These are phyloP conservation scores for Gryllus bimaculatus DNA, from an alignment of 1,140 invertebrate genomes.

Conservation along the genomic window DNA sequence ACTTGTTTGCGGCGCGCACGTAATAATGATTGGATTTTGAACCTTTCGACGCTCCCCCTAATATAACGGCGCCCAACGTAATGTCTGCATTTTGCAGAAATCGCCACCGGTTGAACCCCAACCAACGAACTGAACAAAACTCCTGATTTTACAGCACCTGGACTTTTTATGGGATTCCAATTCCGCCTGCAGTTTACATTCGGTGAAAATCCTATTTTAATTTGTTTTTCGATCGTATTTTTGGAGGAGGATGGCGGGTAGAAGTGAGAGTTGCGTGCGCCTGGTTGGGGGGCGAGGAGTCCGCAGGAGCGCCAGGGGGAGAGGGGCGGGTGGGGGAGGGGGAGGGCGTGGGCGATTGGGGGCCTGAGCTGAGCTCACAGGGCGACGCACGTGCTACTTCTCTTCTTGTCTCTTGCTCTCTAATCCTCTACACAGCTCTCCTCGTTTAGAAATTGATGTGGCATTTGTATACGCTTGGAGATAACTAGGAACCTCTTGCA, in stretches of 20 bases:
- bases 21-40: background rate
- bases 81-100: background rate
- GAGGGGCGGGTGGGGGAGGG: too few species aligned
- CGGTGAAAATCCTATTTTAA: background rate
- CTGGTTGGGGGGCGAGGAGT: too few species aligned
- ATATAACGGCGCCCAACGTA: background rate
- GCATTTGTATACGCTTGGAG: too few species aligned
- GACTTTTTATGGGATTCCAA: background rate
- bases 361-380: too few species aligned
- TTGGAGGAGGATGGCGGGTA: background rate
- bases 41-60: background rate
- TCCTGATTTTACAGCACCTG: background rate
- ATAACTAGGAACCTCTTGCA: too few species aligned
- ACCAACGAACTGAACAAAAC: background rate
- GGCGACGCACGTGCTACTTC: too few species aligned
- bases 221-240: background rate
- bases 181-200: background rate
- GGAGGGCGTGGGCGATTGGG: too few species aligned
- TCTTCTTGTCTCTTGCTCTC: too few species aligned
- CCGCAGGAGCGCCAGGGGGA: too few species aligned
- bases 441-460: too few species aligned
- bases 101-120: background rate
- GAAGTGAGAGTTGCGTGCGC: too few species aligned
- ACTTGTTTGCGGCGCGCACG: background rate
- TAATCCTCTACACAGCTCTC: too few species aligned